A percentile compares a stretch with the other conserved stretches of the same genome.
phyloP scores from a whole-genome alignment of 2,797 vertebrate species.

The Emys orbicularis region DNA sequence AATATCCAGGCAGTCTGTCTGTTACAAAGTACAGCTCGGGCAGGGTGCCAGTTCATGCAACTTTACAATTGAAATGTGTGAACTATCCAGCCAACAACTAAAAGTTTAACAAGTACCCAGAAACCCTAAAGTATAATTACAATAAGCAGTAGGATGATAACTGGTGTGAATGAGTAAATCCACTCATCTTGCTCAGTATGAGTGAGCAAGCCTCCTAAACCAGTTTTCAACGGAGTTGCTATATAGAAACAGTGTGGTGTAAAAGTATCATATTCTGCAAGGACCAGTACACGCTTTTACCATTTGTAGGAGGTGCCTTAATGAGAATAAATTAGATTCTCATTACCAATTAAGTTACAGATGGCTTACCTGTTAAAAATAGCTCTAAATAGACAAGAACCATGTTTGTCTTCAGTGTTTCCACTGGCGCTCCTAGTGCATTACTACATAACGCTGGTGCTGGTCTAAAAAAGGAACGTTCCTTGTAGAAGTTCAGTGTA shows the following conservation, averaged over 20 bases:
- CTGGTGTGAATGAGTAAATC: background rate
- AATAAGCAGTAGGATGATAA: background rate
- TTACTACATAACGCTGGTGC: background rate
- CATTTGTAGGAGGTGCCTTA: no score
- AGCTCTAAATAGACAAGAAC: background rate
- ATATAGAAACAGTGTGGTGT: rapidly evolving
- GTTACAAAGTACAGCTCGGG: background rate
- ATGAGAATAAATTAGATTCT: background rate
- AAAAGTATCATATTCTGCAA: no score
- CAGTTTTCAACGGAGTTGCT: background rate
- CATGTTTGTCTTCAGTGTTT: background rate
- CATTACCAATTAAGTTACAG: background rate
- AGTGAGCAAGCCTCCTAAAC: background rate
- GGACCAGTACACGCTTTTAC: no score
- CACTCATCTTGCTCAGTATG: background rate
- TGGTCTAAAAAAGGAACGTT: background rate
- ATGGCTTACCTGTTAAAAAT: background rate
- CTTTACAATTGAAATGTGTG: background rate
- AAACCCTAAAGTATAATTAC: background rate
- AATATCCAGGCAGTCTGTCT: background rate
- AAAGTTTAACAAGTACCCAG: background rate
- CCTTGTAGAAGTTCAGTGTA: background rate
- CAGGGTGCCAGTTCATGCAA: background rate
- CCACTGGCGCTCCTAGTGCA: background rate
- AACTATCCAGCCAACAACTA: background rate